phyloP scores from a whole-genome alignment of 2,888 invertebrate genomes.

The Microctonus brassicae region DNA sequence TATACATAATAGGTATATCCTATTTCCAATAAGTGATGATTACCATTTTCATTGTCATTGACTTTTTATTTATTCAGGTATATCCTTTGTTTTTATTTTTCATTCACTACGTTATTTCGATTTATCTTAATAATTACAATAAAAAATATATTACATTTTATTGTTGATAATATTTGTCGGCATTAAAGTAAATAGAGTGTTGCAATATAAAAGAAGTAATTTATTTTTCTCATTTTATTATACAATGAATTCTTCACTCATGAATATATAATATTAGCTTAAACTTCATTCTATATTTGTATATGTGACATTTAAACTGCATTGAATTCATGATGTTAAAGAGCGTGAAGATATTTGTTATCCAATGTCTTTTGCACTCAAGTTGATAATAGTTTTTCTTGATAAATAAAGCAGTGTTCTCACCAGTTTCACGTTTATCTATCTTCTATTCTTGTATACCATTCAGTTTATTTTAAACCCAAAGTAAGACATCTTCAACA shows the following conservation, averaged over 20 bases:
- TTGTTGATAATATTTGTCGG: too few species aligned
- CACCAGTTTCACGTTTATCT: background rate
- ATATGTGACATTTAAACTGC: background rate
- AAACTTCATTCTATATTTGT: background rate
- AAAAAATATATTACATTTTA: too few species aligned
- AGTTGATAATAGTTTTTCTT: constrained; percentile 42
- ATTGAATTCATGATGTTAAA: background rate
- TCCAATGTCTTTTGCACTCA: constrained; percentile 29
- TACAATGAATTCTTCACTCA: background rate
- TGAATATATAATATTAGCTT: background rate
- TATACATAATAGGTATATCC: background rate
- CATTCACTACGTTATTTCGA: too few species aligned
- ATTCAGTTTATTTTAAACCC: background rate
- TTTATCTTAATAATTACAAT: too few species aligned
- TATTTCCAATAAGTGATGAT: background rate
- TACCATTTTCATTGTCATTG: background rate
- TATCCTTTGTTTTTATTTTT: too few species aligned
- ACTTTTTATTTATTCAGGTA: background rate
- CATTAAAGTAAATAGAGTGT: too few species aligned
- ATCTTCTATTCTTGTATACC: too few species aligned
- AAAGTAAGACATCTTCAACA: background rate
- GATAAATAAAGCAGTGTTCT: constrained; percentile 27
- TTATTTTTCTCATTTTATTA: too few species aligned
- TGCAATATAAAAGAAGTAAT: too few species aligned
- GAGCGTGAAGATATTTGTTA: background rate